Conservation (phyloP, 2,888 invertebrate genomes). For the Cosmia pyralina region DNA sequence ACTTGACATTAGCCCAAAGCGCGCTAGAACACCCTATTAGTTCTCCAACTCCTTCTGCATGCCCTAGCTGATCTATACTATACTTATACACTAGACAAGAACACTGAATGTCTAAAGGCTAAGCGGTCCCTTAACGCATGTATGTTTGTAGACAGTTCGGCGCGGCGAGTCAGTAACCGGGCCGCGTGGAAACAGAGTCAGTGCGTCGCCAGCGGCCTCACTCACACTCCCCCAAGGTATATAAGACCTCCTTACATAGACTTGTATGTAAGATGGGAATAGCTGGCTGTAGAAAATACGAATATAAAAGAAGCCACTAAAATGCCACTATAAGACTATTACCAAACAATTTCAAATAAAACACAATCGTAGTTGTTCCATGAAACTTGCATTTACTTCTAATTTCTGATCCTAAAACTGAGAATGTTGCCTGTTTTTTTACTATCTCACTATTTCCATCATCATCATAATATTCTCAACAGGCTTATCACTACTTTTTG, state of each 20-base stretch:
- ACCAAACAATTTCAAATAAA: not conserved
- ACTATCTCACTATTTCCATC: conserved; percentile 20
- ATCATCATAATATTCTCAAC: conserved; percentile 32
- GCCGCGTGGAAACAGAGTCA: conserved; percentile 96
- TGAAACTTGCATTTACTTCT: conserved; percentile 16
- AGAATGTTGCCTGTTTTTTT: conserved; percentile 17
- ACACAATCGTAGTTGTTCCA: not conserved
- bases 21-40: conserved; percentile 22
- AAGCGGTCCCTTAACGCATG: conserved; percentile 92
- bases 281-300: conserved; percentile 17
- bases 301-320: not conserved
- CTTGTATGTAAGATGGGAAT: conserved; percentile 12
- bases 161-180: conserved; percentile 95
- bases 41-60: conserved; percentile 51
- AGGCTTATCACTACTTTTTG: conserved; percentile 33
- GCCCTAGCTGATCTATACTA: conserved; percentile 54
- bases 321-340: not conserved
- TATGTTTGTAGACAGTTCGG: conserved; percentile 96
- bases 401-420: not conserved
- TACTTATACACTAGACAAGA: conserved; percentile 67
- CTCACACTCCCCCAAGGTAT: conserved; percentile 88
- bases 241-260: conserved; percentile 23
- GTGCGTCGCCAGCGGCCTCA: conserved; percentile 94
- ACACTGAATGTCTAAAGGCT: conserved; percentile 72
- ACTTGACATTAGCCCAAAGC: not conserved